Base-by-base conservation (phyloP, 37 sponge, comb jelly and placozoan species). In the Spongilla lacustris region DNA sequence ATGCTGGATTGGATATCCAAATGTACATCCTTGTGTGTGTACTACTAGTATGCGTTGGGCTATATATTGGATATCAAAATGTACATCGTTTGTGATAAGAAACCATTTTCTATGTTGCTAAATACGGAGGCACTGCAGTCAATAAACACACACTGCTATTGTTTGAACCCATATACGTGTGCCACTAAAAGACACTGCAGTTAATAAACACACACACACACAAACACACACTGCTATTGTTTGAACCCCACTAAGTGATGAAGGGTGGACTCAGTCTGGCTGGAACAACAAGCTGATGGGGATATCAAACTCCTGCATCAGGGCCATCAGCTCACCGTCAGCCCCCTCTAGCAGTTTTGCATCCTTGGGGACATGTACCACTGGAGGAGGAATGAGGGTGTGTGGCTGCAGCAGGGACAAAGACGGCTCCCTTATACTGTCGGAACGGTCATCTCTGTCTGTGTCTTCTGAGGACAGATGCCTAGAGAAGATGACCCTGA, bases 291-390 rank as follows among this genome's bases (percentile, higher is more conserved):
- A 67, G 31, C 83, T 74, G 5, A 86, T 69, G 6, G 95, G 95
- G 77, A 94, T 94, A 68, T 85, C 77, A 70, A 94, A 94, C 67
- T 94, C 95, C 67, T 88, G 58, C 95, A 94, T 94, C 29, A 94
- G 86, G 9, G 26, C 33, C 34, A 91, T 38, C 75, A 94, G 81
- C 50, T 94, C 95, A 36, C 88, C 89, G 35, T 94, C 95, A 24
- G 86, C 36, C 17, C 91, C 91, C 25, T 91, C 91, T 8, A 94
- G 30, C 21, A 81, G 35, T 14, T 68, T 69, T 5, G 67, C 83
- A 19, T 41, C 83, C 58, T 58, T 58, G 58, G 58, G 58, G 58
- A 58, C 11, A 14, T 58, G 58, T 17, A 58, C 58, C 11, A 17
- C 1, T 1, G 58, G 58, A 8, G 88, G 71, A 6, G 71, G 70